phyloP scores from a whole-genome alignment of 2,888 invertebrate species.

The Zygaena filipendulae region DNA sequence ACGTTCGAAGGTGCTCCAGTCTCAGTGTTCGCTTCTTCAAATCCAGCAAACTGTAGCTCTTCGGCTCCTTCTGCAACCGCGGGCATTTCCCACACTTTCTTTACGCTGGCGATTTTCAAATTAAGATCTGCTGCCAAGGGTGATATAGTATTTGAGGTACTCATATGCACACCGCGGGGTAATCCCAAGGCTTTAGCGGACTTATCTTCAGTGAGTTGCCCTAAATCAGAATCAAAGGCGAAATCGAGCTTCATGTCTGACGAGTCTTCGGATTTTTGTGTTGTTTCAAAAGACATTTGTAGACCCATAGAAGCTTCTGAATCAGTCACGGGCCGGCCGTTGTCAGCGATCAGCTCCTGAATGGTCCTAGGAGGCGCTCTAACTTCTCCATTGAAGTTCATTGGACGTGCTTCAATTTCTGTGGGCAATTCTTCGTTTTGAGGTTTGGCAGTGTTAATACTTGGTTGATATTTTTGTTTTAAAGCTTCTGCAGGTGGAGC shows the following conservation, averaged over 20 bases:
- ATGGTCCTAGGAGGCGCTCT: conserved; percentile 50
- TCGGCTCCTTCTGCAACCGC: conserved; percentile 71
- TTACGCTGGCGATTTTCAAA: conserved; percentile 94
- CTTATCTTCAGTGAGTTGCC: conserved; percentile 80
- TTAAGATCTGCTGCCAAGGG: conserved; percentile 90
- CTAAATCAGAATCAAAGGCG: conserved; percentile 86
- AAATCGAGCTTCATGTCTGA: conserved; percentile 93
- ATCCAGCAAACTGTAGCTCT: conserved; percentile 56
- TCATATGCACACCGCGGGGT: conserved; percentile 72
- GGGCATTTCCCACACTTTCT: conserved; percentile 89
- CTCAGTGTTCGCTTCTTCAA: conserved; percentile 53
- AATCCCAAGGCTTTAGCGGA: conserved; percentile 54
- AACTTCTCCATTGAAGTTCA: conserved; percentile 53
- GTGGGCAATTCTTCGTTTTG: conserved; percentile 53
- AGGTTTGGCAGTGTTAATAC: conserved; percentile 48
- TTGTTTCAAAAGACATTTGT: conserved; percentile 73
- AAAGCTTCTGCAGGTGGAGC: conserved; percentile 74
- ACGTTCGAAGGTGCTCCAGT: conserved; percentile 74
- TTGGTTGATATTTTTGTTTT: conserved; percentile 71
- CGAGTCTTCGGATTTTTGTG: conserved; percentile 76
- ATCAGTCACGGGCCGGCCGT: conserved; percentile 37
- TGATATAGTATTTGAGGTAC: conserved; percentile 78
- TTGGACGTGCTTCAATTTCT: conserved; percentile 59
- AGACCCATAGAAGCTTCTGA: conserved; percentile 65
- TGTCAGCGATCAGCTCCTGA: conserved; percentile 55